Evolutionary conservation across 2,888 invertebrate genomes (phyloP), one percentile per base, ranked within the genome.

Genomic region (Drosophila demipolita): DNA sequence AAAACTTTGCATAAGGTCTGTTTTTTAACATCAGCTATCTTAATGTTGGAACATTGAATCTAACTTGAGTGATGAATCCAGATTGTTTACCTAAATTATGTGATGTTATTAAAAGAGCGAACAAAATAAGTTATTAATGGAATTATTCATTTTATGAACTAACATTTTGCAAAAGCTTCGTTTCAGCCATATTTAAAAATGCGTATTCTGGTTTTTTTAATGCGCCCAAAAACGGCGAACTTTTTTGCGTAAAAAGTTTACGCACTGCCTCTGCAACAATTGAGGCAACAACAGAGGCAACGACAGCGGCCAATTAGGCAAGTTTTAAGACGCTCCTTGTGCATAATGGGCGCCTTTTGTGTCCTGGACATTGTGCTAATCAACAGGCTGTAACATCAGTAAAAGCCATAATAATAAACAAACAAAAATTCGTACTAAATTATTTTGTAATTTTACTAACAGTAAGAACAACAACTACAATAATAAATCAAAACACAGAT

Each of bases 401-500:
- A 63, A 53, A 35, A 59, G 36, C 54, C 49, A 35, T 26, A 62
- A 29, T 48, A 66, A 45, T 29, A 52, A 49, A 26, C 36, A 52
- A 11, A 17, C 42, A 29, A 63, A 55, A 61, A 67, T 50, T 49
- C 54, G 15, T 36, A 62, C 75, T 72, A 70, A 79, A 83, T 84
- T 84, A 84, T 82, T 84, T 63, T 64, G 75, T 71, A 60, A 84
- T 87, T 84, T 66, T 65, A 66, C 48, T 40, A 65, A 49, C 60
- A 50, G 53, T 36, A 58, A 42, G 20, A 15, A 40, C 42, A 54
- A 52, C 2, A 50, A n/a, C 36, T 38, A 33, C 15, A 48, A 17
- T 7, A 15, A 15, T 15, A 23, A 45, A 15, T 45, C 23, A 45
- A 33, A 49, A 48, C n/a, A 49, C 50, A 49, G 54, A 45, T n/a